Percentiles rank a stretch among this genome's conserved stretches.
Conservation (phyloP, 2,888 invertebrate genomes). For the Bhutanitis thaidina region DNA sequence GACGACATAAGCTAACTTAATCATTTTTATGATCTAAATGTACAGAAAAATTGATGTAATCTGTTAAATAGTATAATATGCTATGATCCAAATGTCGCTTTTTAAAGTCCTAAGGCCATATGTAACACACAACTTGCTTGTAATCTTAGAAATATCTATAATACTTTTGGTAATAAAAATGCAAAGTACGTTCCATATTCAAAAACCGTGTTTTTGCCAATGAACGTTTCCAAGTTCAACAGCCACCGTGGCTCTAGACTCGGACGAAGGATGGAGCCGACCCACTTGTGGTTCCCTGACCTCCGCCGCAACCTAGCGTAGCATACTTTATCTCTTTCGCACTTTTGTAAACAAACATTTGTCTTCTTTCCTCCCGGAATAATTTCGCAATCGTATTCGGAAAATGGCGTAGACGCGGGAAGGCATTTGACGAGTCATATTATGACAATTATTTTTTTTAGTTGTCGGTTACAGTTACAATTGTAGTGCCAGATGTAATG, state of each 20-base stretch:
- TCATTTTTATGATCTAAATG: too few relatives aligned
- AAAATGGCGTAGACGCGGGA: constrained; percentile 61
- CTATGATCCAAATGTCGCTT: too few relatives aligned
- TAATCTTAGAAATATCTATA: too few relatives aligned
- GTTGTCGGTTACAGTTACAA: constrained; percentile 1
- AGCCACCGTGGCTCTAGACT: constrained; percentile 53
- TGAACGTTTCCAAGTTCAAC: constrained; percentile 69
- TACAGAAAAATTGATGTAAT: too few relatives aligned
- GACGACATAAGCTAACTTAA: too few relatives aligned
- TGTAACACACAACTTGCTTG: too few relatives aligned
- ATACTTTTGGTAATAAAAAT: too few relatives aligned
- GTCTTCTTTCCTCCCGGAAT: constrained; percentile 71
- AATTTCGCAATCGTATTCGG: constrained; percentile 72
- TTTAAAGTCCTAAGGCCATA: too few relatives aligned
- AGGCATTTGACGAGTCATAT: constrained; percentile 47
- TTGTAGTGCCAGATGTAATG: not conserved
- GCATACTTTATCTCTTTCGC: constrained; percentile 43
- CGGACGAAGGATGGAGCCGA: constrained; percentile 74
- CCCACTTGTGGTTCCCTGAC: constrained; percentile 79
- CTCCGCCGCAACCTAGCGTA: constrained; percentile 70
- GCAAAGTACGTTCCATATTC: constrained; percentile 47
- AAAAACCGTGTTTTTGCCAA: constrained; percentile 69
- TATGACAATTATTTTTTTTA: constrained; percentile 46
- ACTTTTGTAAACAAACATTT: constrained; percentile 17
- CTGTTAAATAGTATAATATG: too few relatives aligned